Evolutionary conservation across 2,113 vertebrate genomes (phyloP), one percentile per base, ranked within the genome.

Genomic region (Macrotus californicus): DNA sequence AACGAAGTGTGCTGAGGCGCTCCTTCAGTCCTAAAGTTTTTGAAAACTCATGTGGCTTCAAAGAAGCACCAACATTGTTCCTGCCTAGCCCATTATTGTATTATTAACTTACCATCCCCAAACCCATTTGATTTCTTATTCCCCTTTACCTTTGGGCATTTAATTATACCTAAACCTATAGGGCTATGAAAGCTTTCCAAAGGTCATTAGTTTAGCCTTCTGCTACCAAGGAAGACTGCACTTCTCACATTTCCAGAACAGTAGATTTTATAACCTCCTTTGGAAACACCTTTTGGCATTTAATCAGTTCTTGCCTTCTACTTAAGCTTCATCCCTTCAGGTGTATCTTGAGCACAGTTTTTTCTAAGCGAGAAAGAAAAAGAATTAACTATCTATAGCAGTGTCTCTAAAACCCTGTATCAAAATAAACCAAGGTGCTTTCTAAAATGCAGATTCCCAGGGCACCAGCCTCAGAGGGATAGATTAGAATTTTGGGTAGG

Each of bases 231-330:
- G 52, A 77, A 87, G 77, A 88, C 16, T 34, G 7, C 26, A n/a
- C 86, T 59, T 95, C 96, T 91, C 52, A 96, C 52, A 93, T 96
- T 97, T 96, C 46, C 90, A 92, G 76, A 90, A 90, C 21, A 93
- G 66, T 82, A 95, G 90, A 87, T 86, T 96, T 96, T 94, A 96
- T 82, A 92, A 88, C 18, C 29, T 94, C 84, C 64, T 95, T 94
- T 81, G 75, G 84, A 91, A 94, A 92, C 31, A 85, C n/a, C 61
- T 96, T 94, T 94, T 66, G 81, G 61, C 91, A 80, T 91, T 95
- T 92, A 90, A 86, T 90, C 21, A 75, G 89, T 81, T 94, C 39
- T 93, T 92, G 24, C 36, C 52, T 89, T 89, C 48, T 50, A 39
- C 56, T 90, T 96, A 88, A 24, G 19, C 50, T 95, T 89, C 39